phyloP scores from a whole-genome alignment of 1,140 invertebrate species.

The Tenebrio molitor region DNA sequence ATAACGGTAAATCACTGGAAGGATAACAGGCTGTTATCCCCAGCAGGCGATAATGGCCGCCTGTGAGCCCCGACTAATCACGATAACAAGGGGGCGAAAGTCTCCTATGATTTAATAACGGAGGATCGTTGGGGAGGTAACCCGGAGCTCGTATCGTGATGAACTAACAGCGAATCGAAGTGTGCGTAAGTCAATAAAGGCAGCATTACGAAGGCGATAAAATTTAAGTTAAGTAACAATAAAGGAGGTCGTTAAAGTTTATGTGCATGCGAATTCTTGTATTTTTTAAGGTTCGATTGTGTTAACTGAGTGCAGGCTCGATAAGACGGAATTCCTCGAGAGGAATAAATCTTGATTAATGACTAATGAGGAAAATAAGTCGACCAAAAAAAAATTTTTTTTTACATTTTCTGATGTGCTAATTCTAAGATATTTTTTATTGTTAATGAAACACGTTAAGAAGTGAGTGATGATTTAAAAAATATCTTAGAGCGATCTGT shows the following conservation, averaged over 20 bases:
- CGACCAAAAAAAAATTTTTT: no score
- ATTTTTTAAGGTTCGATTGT: neutral
- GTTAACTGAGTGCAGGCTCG: no score
- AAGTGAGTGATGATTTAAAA: no score
- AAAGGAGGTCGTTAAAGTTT: neutral
- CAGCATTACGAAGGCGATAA: neutral
- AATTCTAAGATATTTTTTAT: no score
- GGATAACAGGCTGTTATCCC: constrained; percentile 26
- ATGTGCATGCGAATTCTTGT: neutral
- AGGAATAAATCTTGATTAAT: no score
- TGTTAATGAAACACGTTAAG: no score
- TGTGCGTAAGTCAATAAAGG: neutral
- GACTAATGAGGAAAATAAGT: no score
- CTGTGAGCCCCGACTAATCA: constrained; percentile 24
- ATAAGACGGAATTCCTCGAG: no score
- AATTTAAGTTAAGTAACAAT: neutral
- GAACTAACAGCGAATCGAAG: neutral
- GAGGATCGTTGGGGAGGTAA: neutral
- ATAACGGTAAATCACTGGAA: constrained; percentile 24
- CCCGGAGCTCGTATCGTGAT: neutral
- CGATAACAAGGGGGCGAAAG: constrained; percentile 20
- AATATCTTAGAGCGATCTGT: no score
- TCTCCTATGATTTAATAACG: constrained; percentile 25
- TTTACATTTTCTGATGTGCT: no score
- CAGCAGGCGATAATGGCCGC: constrained; percentile 2